Percentiles rank a stretch among this genome's conserved stretches.
Conservation (phyloP, 2,888 invertebrate species). For the Drosophila siamana region DNA sequence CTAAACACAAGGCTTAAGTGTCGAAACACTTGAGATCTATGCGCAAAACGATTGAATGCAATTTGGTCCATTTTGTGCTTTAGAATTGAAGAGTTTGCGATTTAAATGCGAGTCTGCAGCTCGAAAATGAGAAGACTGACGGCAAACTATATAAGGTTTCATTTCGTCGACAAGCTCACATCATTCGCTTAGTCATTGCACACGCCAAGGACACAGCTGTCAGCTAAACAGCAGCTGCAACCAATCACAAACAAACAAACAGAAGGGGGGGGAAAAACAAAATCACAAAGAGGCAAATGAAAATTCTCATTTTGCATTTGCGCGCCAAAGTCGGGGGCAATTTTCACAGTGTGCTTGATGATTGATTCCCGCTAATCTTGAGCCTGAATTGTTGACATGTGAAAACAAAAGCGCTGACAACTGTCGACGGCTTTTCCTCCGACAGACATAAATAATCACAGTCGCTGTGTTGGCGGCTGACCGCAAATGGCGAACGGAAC, state of each 20-base stretch:
- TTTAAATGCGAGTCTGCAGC: too few relatives aligned
- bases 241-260: slow-evolving; percentile 22
- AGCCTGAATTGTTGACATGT: slow-evolving; percentile 51
- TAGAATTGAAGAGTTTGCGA: too few relatives aligned
- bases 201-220: slow-evolving; percentile 28
- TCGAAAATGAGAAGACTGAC: too few relatives aligned
- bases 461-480: slow-evolving; percentile 22
- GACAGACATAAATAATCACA: slow-evolving; percentile 53
- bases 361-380: slow-evolving; percentile 39
- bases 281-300: not conserved
- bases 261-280: not conserved
- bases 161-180: not conserved
- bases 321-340: not conserved
- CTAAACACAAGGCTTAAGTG: not conserved
- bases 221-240: slow-evolving; percentile 13
- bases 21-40: not conserved
- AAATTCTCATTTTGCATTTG: slow-evolving; percentile 17
- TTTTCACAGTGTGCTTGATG: slow-evolving; percentile 23
- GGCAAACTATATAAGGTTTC: not conserved
- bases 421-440: slow-evolving; percentile 41
- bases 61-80: too few relatives aligned
- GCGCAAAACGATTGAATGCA: too few relatives aligned
- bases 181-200: not conserved
- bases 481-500: slow-evolving; percentile 33
- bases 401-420: slow-evolving; percentile 65